Percentiles rank a stretch among this genome's conserved stretches.
These are phyloP conservation scores for Andrena praecox DNA, from an alignment of 2,888 invertebrate genomes.

Conservation along the genomic window DNA sequence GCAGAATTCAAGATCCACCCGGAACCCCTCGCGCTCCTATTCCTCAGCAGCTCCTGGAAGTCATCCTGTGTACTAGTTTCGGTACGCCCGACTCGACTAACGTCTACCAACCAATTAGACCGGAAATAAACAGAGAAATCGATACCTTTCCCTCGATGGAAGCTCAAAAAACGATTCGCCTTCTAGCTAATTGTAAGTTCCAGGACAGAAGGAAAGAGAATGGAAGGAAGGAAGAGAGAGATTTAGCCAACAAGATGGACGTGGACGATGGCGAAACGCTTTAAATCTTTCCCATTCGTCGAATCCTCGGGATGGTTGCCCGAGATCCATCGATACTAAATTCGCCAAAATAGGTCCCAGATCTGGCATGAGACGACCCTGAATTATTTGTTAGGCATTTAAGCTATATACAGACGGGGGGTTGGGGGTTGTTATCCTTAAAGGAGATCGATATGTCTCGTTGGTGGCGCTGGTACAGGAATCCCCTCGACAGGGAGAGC, in stretches of 20 bases:
- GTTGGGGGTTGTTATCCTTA: slow-evolving; percentile 69
- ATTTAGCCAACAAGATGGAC: slow-evolving; percentile 34
- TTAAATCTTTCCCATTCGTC: slow-evolving; percentile 56
- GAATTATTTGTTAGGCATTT: slow-evolving; percentile 75
- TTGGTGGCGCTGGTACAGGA: slow-evolving; percentile 77
- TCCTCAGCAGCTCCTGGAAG: slow-evolving; percentile 7
- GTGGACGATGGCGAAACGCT: slow-evolving; percentile 58
- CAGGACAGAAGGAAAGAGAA: too few species aligned
- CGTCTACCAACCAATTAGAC: background rate
- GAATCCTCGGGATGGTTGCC: slow-evolving; percentile 46
- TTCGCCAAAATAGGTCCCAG: slow-evolving; percentile 72
- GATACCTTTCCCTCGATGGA: background rate
- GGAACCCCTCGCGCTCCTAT: slow-evolving; percentile 9
- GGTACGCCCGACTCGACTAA: background rate
- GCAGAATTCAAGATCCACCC: slow-evolving; percentile 11
- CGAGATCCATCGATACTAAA: slow-evolving; percentile 63
- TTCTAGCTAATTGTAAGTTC: background rate
- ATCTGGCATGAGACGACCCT: slow-evolving; percentile 72
- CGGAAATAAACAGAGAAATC: background rate
- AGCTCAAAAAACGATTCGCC: background rate
- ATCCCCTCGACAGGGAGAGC: slow-evolving; percentile 74
- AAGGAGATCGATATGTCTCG: slow-evolving; percentile 82
- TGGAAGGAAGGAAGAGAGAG: background rate
- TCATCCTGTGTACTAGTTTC: slow-evolving; percentile 7
- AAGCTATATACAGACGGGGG: slow-evolving; percentile 82